Base-by-base conservation (phyloP, 2,797 vertebrate genomes). In the Propithecus deckenii region DNA sequence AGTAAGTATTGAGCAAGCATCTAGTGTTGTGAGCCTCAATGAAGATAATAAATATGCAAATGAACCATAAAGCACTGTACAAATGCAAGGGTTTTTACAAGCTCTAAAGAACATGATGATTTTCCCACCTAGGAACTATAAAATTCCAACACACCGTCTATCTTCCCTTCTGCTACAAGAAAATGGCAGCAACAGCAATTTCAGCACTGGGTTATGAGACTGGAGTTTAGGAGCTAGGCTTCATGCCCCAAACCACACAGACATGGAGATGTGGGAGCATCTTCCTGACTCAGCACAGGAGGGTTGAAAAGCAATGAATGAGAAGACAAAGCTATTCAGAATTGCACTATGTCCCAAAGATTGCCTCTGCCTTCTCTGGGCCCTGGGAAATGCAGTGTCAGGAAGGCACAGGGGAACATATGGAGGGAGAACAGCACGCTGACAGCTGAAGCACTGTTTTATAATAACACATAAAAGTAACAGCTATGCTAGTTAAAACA, bases 391-490 rank as follows among this genome's bases (percentile, higher is more conserved):
- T 89, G 43, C 96, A 81, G 38, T 46, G 92, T 95, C 85, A 80
- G 88, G 72, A 89, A 84, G 89, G 78, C 86, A 13, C 69, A 38
- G 74, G 74, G 25, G 59, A 65, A n/a, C 95, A 92, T 69, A 92
- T 65, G 92, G 97, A 22, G 7, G 74, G 43, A 96, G 94, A 72
- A 87, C 25, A 89, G 90, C 91, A 61, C 7, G 43, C 86, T 92
- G 86, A 72, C 97, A 89, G 88, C 81, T 92, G 94, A 89, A 90
- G 92, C 46, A 20, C 81, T 95, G 95, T 93, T 97, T 96, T 89
- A 96, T 92, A 86, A 96, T 89, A 95, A 96, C 88, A 98, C 65
- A 76, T 84, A 75, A 97, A 97, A 96, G 80, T 84, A 87, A 69
- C 95, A 96, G 84, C 71, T 93, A 72, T 35, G 89, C 80, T 65